Evolutionary conservation across 2,888 invertebrate genomes (phyloP), one percentile per base, ranked within the genome.

Genomic region (Cosmopolites sordidus): DNA sequence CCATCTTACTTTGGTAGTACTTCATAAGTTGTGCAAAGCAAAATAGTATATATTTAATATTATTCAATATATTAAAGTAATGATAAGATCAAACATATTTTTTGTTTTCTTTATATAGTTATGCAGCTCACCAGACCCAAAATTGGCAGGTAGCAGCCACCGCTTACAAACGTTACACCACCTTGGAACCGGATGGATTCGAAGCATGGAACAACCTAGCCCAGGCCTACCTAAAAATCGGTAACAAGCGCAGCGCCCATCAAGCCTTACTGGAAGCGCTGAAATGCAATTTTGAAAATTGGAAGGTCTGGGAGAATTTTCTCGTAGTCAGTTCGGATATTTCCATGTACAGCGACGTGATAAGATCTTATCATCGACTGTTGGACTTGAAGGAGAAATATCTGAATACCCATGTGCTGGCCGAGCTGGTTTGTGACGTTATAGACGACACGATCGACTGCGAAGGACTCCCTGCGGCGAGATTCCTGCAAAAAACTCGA

Each of bases 181-280:
- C 83, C 60, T 76, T 97, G n/a, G 94, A 96, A 64, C 87, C 86
- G 0, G 77, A 87, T 74, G 89, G 89, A 48, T 97, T 92, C 72
- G 96, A 98, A 75, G 94, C 94, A 0, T 99, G 98, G 99, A 98
- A 95, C 74, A 99, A 99, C 73, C 77, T 99, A 53, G 93, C 95
- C 11, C 93, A 96, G 68, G 92, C 92, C 2, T 92, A 96, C 64
- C 86, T 95, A 6, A 87, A 90, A 66, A 77, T 89, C 48, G 88
- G 89, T 0, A 88, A 97, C 68, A 94, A 92, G 75, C 78, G 80
- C 52, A 80, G 90, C 51, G 97, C 96, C 0, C 89, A 92, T 75
- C 81, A 84, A 48, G 86, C 92, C 2, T 75, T 96, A 0, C 83
- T 88, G 65, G 96, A 98, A 73, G 90, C 98, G 0, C 74, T 96